A percentile compares a stretch with the other conserved stretches of the same genome.
Conservation (phyloP, 2,888 invertebrate genomes). For the Lapara coniferarum region DNA sequence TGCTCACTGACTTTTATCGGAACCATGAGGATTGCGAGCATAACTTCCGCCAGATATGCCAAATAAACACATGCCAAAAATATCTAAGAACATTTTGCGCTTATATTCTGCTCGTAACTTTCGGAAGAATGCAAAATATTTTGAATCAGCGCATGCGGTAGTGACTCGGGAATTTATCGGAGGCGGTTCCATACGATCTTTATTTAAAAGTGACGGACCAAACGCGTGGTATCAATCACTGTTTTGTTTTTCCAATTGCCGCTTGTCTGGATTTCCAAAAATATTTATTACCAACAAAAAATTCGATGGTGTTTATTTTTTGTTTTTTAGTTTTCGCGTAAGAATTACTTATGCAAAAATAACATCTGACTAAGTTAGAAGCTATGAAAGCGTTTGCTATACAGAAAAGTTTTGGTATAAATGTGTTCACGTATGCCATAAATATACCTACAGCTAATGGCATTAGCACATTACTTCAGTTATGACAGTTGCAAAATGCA, state of each 20-base stretch:
- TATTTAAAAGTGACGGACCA: slow-evolving; percentile 35
- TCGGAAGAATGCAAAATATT: slow-evolving; percentile 48
- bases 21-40: slow-evolving; percentile 34
- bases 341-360: not conserved
- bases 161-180: slow-evolving; percentile 34
- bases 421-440: slow-evolving; percentile 1
- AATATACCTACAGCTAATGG: slow-evolving; percentile 27
- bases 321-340: not conserved
- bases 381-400: not conserved
- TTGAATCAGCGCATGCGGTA: slow-evolving; percentile 37
- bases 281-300: slow-evolving; percentile 8
- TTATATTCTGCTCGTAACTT: slow-evolving; percentile 48
- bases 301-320: not conserved
- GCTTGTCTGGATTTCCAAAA: slow-evolving; percentile 14
- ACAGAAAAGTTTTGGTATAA: not conserved
- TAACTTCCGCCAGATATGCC: slow-evolving; percentile 36
- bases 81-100: slow-evolving; percentile 36
- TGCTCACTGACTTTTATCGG: slow-evolving; percentile 31
- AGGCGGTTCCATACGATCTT: slow-evolving; percentile 29
- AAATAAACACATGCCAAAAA: slow-evolving; percentile 42
- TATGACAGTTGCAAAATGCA: slow-evolving; percentile 31
- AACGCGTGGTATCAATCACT: slow-evolving; percentile 19
- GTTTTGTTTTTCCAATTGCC: slow-evolving; percentile 35
- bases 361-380: slow-evolving; percentile 8
- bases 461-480: slow-evolving; percentile 27